These are phyloP conservation scores for Diabrotica undecimpunctata DNA, from an alignment of 1,140 invertebrate species.

Conservation along the genomic window DNA sequence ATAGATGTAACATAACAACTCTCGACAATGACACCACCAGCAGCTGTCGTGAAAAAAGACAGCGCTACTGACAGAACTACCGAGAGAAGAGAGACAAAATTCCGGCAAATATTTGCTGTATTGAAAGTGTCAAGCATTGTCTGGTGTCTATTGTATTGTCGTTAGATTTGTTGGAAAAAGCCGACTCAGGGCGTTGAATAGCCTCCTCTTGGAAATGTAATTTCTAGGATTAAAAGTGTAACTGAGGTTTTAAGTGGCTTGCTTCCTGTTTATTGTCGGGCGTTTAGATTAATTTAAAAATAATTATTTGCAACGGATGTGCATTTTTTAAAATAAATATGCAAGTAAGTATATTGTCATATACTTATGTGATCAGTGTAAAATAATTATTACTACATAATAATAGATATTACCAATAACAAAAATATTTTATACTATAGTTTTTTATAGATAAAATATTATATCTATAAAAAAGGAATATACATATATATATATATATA, in stretches of 20 bases:
- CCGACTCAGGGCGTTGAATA: constrained; percentile 11
- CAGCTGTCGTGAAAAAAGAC: constrained; percentile 24
- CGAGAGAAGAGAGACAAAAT: constrained; percentile 11
- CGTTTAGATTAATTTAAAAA: not conserved
- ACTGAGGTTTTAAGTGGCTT: not conserved
- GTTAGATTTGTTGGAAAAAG: constrained; percentile 23
- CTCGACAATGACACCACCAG: constrained; percentile 38
- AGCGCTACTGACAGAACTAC: not conserved
- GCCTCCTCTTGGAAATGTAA: constrained; percentile 8
- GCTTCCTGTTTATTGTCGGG: constrained; percentile 4
- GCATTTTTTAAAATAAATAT: too few relatives aligned
- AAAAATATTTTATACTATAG: too few relatives aligned
- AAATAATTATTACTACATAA: too few relatives aligned
- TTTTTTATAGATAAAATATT: too few relatives aligned
- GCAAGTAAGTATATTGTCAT: too few relatives aligned
- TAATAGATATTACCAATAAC: too few relatives aligned
- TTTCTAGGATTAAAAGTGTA: constrained; percentile 8
- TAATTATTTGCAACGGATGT: not conserved
- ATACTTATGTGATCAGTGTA: too few relatives aligned
- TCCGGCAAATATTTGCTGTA: constrained; percentile 19
- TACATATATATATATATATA: too few relatives aligned
- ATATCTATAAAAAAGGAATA: too few relatives aligned
- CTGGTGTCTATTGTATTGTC: constrained; percentile 17
- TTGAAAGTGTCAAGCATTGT: constrained; percentile 22
- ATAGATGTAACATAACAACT: constrained; percentile 41